A percentile compares a stretch with the other conserved stretches of the same genome.
Evolutionary conservation across 2,797 vertebrate species (phyloP).

Genomic region (Myotis planiceps): DNA sequence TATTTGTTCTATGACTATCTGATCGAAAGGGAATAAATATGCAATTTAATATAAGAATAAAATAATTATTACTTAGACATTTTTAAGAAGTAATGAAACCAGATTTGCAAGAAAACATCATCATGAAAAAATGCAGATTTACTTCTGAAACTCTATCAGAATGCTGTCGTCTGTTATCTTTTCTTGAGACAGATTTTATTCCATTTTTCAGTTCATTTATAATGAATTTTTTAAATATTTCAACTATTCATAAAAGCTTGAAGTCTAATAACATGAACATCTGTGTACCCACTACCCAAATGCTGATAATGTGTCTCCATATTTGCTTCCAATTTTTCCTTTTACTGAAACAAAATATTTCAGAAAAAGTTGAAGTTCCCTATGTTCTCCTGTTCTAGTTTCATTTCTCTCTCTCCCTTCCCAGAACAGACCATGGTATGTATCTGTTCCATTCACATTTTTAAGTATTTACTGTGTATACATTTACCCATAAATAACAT

Average conservation of each 20-base stretch:
- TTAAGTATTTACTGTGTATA: background rate
- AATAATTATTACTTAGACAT: background rate
- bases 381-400: background rate
- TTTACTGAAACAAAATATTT: conserved; percentile 18
- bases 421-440: background rate
- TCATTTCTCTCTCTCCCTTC: background rate
- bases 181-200: background rate
- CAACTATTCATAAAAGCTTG: conserved; percentile 6
- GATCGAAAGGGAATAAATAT: background rate
- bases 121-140: background rate
- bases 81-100: background rate
- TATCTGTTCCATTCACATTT: conserved; percentile 16
- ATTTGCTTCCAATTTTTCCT: background rate
- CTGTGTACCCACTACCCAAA: background rate
- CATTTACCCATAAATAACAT: background rate
- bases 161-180: background rate
- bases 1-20: background rate
- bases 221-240: background rate
- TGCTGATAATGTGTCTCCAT: background rate
- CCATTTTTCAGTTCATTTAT: conserved; percentile 22
- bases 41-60: background rate
- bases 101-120: conserved; percentile 15
- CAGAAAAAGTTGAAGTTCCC: background rate
- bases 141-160: background rate
- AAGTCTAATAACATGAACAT: background rate